Base-by-base conservation (phyloP, 2,797 vertebrate genomes). In the Anabas testudineus region DNA sequence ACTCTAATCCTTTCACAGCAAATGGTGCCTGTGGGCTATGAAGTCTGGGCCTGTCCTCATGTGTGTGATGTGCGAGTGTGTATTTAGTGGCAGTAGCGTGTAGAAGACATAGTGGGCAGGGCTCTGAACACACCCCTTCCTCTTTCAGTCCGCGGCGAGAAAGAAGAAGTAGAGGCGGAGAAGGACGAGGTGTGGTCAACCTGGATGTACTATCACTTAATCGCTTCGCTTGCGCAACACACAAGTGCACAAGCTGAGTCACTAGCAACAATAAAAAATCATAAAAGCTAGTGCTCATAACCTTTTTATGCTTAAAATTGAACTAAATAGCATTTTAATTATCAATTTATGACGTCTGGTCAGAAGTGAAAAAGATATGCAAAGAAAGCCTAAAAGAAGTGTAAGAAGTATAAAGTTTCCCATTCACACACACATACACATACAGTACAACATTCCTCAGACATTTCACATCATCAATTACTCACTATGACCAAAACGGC, bases 21-120 rank as follows among this genome's bases (percentile, higher is more conserved):
- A 91, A 84, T 65, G 74, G 68, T 93, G 92, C 90, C 91, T 92
- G 84, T 82, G 83, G 93, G 92, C 90, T 89, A 88, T 41, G 56
- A 69, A 85, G 88, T 91, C 83, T 91, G 81, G 85, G 87, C 88
- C 91, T 90, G 90, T 89, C 85, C 84, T 47, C n/a, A n/a, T 46
- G 73, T 83, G 82, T 80, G 77, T 69, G 69, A 83, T 80, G 82
- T 84, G 77, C 16, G 60, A 81, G 81, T 87, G 88, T 91, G 89
- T 88, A 71, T 65, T 90, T 89, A 87, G 82, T 80, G 82, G 72
- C 6, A 24, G 42, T 42, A 12, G 52, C 56, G 71, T 73, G 77
- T 68, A 37, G 75, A 92, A 80, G 85, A 88, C 89, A 87, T 46
- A 39, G 75, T 86, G 83, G 87, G 90, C 52, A 67, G 87, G 80